These are phyloP conservation scores for Amiota minor DNA, from an alignment of 2,888 invertebrate genomes.

Conservation along the genomic window DNA sequence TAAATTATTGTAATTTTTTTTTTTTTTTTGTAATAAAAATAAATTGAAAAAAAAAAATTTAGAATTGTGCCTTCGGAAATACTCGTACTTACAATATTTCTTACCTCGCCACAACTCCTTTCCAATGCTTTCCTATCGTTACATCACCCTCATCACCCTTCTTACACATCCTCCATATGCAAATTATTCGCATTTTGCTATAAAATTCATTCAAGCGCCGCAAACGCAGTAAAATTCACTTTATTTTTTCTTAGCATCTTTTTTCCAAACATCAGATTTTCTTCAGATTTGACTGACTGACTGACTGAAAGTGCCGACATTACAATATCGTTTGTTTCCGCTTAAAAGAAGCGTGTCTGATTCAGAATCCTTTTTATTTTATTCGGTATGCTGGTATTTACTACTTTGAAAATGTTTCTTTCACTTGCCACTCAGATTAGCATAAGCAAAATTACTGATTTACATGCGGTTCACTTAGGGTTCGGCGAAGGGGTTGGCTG, in stretches of 20 bases:
- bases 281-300: constrained; percentile 32
- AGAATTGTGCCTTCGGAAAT: too few relatives aligned
- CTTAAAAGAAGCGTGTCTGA: not conserved
- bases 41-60: too few relatives aligned
- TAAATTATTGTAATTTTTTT: too few relatives aligned
- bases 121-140: too few relatives aligned
- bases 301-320: constrained; percentile 13
- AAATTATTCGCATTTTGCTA: constrained; percentile 41
- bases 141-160: too few relatives aligned
- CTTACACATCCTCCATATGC: not conserved
- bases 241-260: constrained; percentile 34
- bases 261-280: constrained; percentile 36
- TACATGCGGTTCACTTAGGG: constrained; percentile 28
- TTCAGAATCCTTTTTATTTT: constrained; percentile 10
- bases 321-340: constrained; percentile 35
- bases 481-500: constrained; percentile 30
- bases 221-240: constrained; percentile 57
- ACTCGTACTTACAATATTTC: too few relatives aligned
- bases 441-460: constrained; percentile 29
- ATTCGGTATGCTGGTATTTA: constrained; percentile 34
- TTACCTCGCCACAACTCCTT: too few relatives aligned
- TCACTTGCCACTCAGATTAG: constrained; percentile 26
- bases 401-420: not conserved
- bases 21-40: too few relatives aligned
- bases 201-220: constrained; percentile 67